phyloP scores from a whole-genome alignment of 2,113 vertebrate genomes.

The Charina bottae region DNA sequence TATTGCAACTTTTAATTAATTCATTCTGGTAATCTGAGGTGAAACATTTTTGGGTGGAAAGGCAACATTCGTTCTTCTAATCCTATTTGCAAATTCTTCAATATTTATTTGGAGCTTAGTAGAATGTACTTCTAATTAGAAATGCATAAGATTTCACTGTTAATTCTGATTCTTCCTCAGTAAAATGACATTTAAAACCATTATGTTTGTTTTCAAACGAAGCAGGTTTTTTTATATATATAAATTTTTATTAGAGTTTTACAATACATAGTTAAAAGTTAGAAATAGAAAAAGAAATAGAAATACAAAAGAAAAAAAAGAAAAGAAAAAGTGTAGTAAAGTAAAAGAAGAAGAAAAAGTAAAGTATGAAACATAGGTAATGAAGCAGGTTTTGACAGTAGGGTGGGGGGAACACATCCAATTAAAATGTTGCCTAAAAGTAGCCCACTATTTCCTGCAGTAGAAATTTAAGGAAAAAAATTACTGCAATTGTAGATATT shows the following conservation, averaged over 20 bases:
- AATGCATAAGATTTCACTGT: background rate
- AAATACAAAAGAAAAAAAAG: too few relatives aligned
- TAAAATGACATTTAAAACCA: background rate
- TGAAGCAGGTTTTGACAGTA: background rate
- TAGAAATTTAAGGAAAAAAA: background rate
- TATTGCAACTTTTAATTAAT: background rate
- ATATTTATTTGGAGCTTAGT: background rate
- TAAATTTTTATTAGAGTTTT: too few relatives aligned
- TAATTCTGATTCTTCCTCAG: background rate
- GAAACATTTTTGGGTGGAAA: background rate
- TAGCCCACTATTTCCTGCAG: background rate
- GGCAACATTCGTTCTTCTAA: conserved; percentile 2
- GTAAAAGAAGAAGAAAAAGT: too few relatives aligned
- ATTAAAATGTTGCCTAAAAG: background rate
- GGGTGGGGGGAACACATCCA: background rate
- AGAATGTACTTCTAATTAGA: background rate
- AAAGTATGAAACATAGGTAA: too few relatives aligned
- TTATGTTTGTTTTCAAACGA: background rate
- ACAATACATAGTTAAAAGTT: too few relatives aligned
- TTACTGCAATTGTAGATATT: background rate
- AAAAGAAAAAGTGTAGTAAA: too few relatives aligned
- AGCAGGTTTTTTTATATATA: background rate
- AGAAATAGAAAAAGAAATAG: too few relatives aligned
- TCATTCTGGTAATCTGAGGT: background rate
- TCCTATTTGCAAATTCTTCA: background rate